Base-by-base conservation (phyloP, 2,888 invertebrate species). In the Odontothrips loti region DNA sequence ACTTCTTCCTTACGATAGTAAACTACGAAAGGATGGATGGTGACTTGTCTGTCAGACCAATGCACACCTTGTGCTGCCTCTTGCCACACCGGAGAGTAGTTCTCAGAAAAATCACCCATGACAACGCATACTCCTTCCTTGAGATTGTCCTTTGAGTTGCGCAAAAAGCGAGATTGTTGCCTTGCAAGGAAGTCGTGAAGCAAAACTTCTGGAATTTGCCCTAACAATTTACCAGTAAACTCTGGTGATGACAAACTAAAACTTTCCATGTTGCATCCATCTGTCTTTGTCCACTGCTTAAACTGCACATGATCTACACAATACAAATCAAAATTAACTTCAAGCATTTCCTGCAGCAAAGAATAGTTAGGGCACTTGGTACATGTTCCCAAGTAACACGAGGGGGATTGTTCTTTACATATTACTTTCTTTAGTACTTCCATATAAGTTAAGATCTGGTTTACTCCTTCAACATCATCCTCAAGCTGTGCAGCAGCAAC, bases 51-150 rank as follows among this genome's bases (percentile, higher is more conserved):
- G 51, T 81, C 78, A 34, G 51, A 78, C 80, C 80, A 81, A 63
- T 82, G 82, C 51, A 79, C 75, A 12, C 79, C 79, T 82, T 82
- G 80, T 20, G 58, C 75, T 79, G 80, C 82, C 75, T 82, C 82
- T 78, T 82, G 80, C 23, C 75, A 79, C 9, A 80, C 80, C 20
- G 51, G 80, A 29, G 58, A 78, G 27, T 63, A 82, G 78, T 80
- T 82, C 79, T 82, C 82, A 34, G 80, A 75, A 58, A 80, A 82
- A 23, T 82, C 82, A 34, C 79, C 78, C n/a, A 80, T 29, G 9
- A 81, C 81, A 48, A 80, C 27, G 12, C 80, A 80, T 80, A 80
- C 81, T 43, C 17, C 68, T 80, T 81, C 82, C 27, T 27, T 29
- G 20, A 82, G 78, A 51, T 80, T 80, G 80, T 75, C 58, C 34